Evolutionary conservation across 2,888 invertebrate genomes (phyloP), one percentile per base, ranked within the genome.

Genomic region (Crepidodera aurea): DNA sequence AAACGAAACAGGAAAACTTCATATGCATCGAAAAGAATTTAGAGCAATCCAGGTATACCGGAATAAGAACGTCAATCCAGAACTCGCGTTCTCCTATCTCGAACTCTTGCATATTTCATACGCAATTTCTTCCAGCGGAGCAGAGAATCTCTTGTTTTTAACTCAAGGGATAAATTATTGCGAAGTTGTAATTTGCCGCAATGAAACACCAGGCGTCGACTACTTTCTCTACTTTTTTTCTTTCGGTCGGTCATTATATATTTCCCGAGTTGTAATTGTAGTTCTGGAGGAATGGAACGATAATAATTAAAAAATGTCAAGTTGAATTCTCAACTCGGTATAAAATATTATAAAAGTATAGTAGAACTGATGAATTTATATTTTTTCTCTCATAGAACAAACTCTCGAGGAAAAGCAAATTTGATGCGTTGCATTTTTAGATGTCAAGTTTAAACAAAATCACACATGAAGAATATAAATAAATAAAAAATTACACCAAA

Each of bases 91-190:
- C 48, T 12, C 25, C 3, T 8, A 40, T 18, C 18, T 18, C 3
- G 40, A 6, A 15, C 40, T 48, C 19, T 27, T 56, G 48, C 46
- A 56, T 56, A 48, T 56, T 56, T 56, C 29, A 56, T 56, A 48
- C 22, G 48, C 56, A 56, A 56, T 56, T 56, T 56, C 46, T 56
- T 56, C 25, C 1, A n/a, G 32, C 22, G 16, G 42, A 29, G 39
- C 37, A 18, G 25, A 48, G 39, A 51, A 51, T 51, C 51, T 56
- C 56, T 34, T 16, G 25, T 18, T n/a, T 37, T 37, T 25, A 7
- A 56, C 40, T 48, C 22, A 15, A 25, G 25, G 37, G n/a, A 54
- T 54, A 27, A 54, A 48, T 56, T 56, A 56, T 56, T 46, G 48
- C 56, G 37, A 19, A 46, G 48, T 46, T 46, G 48, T 44, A 48